These are phyloP conservation scores for Platerodrilus igneus DNA, from an alignment of 2,888 invertebrate species.

Conservation along the genomic window DNA sequence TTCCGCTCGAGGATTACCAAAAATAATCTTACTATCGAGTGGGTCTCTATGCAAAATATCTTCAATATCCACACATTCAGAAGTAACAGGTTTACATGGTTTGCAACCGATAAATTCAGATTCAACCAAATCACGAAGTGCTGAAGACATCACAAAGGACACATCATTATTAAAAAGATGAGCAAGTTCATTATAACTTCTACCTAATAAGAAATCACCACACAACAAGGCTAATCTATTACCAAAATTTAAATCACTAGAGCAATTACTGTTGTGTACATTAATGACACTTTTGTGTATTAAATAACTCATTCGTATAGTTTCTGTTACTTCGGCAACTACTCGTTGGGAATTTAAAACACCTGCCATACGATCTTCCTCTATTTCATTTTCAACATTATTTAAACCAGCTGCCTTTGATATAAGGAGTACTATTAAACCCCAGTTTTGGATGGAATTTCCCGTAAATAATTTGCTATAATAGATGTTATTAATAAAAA, in stretches of 20 bases:
- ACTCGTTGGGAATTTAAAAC: slow-evolving; percentile 81
- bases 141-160: slow-evolving; percentile 83
- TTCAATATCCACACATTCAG: not conserved
- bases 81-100: slow-evolving; percentile 46
- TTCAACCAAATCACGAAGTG: slow-evolving; percentile 82
- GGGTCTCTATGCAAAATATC: slow-evolving; percentile 33
- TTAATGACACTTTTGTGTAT: slow-evolving; percentile 81
- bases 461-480: slow-evolving; percentile 17
- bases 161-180: slow-evolving; percentile 74
- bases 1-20: slow-evolving; percentile 66
- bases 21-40: slow-evolving; percentile 39
- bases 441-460: slow-evolving; percentile 92
- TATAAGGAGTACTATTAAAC: slow-evolving; percentile 82
- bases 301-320: slow-evolving; percentile 89
- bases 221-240: slow-evolving; percentile 92
- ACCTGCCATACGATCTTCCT: slow-evolving; percentile 80
- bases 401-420: slow-evolving; percentile 89
- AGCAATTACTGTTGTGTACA: slow-evolving; percentile 54
- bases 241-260: slow-evolving; percentile 84
- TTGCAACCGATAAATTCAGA: no score
- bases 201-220: slow-evolving; percentile 84
- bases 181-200: slow-evolving; percentile 83
- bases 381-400: slow-evolving; percentile 72
- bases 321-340: slow-evolving; percentile 92
- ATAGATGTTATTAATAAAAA: no score